Evolutionary conservation across 2,888 invertebrate genomes (phyloP).

Genomic region (Amblyjoppa proteus): DNA sequence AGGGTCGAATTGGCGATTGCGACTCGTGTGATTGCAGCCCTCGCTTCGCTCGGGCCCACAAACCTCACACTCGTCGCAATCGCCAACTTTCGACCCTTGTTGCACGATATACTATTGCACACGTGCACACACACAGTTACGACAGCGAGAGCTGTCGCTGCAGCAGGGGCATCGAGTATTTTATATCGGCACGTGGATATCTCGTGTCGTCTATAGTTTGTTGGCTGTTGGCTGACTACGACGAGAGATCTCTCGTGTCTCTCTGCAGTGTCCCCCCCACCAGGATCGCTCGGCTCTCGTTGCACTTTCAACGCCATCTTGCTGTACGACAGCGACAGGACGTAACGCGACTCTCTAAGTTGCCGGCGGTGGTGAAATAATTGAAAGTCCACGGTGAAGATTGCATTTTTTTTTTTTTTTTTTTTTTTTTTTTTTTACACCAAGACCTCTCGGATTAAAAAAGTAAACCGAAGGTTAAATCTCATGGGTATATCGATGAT

Average conservation of each 20-base stretch:
- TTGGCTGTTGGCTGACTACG: neutral
- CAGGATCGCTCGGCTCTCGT: neutral
- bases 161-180: neutral
- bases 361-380: constrained; percentile 19
- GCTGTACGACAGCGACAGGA: neutral
- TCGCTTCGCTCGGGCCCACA: too few relatives aligned
- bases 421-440: constrained; percentile 6
- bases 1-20: too few relatives aligned
- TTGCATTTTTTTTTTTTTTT: neutral
- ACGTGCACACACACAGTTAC: neutral
- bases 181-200: constrained; percentile 15
- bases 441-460: neutral
- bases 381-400: neutral
- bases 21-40: too few relatives aligned
- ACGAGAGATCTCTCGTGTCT: neutral
- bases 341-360: constrained; percentile 1
- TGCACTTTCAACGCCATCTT: constrained; percentile 46
- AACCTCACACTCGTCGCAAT: too few relatives aligned
- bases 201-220: neutral
- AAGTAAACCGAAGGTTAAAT: neutral
- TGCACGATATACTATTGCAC: neutral
- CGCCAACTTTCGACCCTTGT: too few relatives aligned
- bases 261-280: neutral
- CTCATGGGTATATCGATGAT: neutral
- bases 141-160: neutral